Evolutionary conservation across 2,888 invertebrate species (phyloP), one percentile per base, ranked within the genome.

Genomic region (Bibio marci): DNA sequence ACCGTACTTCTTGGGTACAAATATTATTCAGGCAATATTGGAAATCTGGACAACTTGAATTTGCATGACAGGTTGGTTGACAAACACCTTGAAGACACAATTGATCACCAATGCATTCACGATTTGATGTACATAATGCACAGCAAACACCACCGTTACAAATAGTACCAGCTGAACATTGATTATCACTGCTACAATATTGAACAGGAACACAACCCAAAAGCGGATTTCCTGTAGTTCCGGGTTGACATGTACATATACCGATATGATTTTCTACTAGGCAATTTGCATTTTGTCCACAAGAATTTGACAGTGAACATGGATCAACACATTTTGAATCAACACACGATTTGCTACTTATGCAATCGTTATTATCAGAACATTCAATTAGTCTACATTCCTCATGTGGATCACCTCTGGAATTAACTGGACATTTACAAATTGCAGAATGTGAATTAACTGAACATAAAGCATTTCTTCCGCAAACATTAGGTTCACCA

Each of bases 51-150:
- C 90, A 91, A 12, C 81, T 80, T 3, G 70, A 62, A 53, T 88
- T 87, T 10, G 73, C 66, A 50, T 75, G 73, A 54, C 90, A 90
- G 3, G 83, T 82, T 17, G 83, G 73, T 52, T 85, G 78, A 53
- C 90, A 90, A n/a, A 82, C 73, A 11, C 75, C 77, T 57, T 83
- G 79, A 42, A 90, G 77, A 52, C 90, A 90, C 12, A 86, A 64
- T 63, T 90, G 88, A 50, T 86, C 82, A 13, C 73, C 71, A 39
- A 88, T 76, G 53, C 90, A 90, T 48, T 90, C 88, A 44, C 88
- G 71, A 15, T 80, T 73, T 48, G 76, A 80, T 47, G 75, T 71
- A 52, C 90, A 90, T 14, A 81, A 58, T 12, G 83, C 79, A 67
- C 58, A 52, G 52, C 88, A 88, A 44, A 87, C 70, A 42, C 85